phyloP scores from a whole-genome alignment of 2,113 vertebrate genomes.

The Sturnus vulgaris region DNA sequence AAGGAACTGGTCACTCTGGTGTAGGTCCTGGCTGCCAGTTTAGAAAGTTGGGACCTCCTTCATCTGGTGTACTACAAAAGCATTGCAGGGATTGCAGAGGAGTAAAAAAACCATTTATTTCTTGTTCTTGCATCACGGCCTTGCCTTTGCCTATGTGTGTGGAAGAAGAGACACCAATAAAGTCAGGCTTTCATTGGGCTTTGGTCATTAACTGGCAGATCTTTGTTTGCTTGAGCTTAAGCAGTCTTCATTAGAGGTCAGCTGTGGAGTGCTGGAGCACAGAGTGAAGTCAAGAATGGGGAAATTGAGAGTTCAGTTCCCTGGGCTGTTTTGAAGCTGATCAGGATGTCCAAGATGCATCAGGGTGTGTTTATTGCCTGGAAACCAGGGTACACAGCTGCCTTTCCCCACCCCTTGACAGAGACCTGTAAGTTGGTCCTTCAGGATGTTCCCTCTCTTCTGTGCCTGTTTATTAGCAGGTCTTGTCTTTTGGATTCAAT shows the following conservation, averaged over 20 bases:
- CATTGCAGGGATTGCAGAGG: not conserved
- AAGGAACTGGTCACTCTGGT: constrained; percentile 47
- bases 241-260: not conserved
- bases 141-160: not conserved
- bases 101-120: not conserved
- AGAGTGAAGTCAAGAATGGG: not conserved
- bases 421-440: not conserved
- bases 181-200: not conserved
- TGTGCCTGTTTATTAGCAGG: not conserved
- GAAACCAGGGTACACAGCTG: not conserved
- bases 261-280: not conserved
- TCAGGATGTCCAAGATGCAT: not conserved
- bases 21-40: not conserved
- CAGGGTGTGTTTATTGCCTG: not conserved
- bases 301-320: not conserved
- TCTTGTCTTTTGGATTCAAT: not conserved
- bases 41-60: not conserved
- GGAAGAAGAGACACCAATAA: not conserved
- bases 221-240: not conserved
- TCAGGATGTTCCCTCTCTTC: not conserved
- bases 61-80: not conserved
- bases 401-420: not conserved
- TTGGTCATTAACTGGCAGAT: not conserved
- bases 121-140: not conserved
- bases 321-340: not conserved